These are phyloP conservation scores for Podabrus alpinus DNA, from an alignment of 2,888 invertebrate genomes.

Conservation along the genomic window DNA sequence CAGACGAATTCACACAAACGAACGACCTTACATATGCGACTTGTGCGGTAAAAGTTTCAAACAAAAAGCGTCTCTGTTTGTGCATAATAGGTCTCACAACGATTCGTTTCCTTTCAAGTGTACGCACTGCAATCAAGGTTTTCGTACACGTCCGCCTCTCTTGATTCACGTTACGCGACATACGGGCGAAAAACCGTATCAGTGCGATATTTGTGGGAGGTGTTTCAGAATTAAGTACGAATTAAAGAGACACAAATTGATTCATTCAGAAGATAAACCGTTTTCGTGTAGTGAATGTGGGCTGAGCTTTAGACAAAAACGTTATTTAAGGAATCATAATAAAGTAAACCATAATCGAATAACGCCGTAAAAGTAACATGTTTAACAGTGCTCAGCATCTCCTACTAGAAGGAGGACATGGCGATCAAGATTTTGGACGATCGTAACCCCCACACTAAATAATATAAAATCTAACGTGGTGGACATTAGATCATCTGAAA, in stretches of 20 bases:
- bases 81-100: slow-evolving; percentile 64
- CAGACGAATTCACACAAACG: slow-evolving; percentile 64
- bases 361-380: not conserved
- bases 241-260: slow-evolving; percentile 60
- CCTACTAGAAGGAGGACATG: no score
- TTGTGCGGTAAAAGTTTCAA: slow-evolving; percentile 68
- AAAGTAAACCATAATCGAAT: slow-evolving; percentile 52
- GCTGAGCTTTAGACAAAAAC: slow-evolving; percentile 57
- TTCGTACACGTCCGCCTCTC: slow-evolving; percentile 63
- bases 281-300: slow-evolving; percentile 56
- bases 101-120: slow-evolving; percentile 63
- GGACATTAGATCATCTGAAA: no score
- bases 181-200: slow-evolving; percentile 66
- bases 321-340: slow-evolving; percentile 59
- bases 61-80: slow-evolving; percentile 68
- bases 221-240: slow-evolving; percentile 65
- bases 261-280: slow-evolving; percentile 60
- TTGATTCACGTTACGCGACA: slow-evolving; percentile 63
- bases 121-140: slow-evolving; percentile 64
- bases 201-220: slow-evolving; percentile 62
- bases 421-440: no score
- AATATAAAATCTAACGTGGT: not conserved
- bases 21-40: slow-evolving; percentile 62
- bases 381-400: not conserved
- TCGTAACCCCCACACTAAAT: not conserved